Base-by-base conservation (phyloP, 2,888 invertebrate species). In the Lithophane leautieri region DNA sequence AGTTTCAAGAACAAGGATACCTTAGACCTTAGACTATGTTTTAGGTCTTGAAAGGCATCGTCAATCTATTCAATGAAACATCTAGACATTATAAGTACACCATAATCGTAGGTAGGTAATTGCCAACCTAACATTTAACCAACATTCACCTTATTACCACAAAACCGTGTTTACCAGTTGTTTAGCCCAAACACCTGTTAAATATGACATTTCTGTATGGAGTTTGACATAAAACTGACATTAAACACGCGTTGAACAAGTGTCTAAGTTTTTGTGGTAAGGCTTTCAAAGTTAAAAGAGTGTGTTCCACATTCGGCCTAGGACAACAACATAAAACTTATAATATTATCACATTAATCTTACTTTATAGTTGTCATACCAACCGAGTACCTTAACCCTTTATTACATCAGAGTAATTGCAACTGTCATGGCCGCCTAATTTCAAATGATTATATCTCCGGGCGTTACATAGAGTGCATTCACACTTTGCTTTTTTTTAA, bases 401-500 rank as follows among this genome's bases (percentile, higher is more conserved):
- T 66, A 65, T 66, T 58, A 68, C 58, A 69, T 80, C 40, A 80
- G 25, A 72, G 22, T 72, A 75, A 84, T 80, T 70, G 69, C 68
- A 62, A 25, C 65, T 75, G 70, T 66, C 81, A 70, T 71, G 74
- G 84, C 76, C 22, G 76, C 75, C 84, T 84, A 82, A 84, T 80
- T 81, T 84, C 81, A 84, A 69, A 70, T 76, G 71, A 84, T 82
- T 84, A 84, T 82, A 80, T 83, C 81, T 74, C 69, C 44, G 14
- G 50, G 69, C 69, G 28, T 62, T 60, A 44, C 22, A 61, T 47
- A 62, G 42, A 40, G 47, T 60, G 14, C 9, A 4, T 79, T 14
- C 69, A 58, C 9, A 77, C 25, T 11, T 25, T 2, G 4, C 28
- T n/a, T 34, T 58, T 75, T 62, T 67, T 66, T 16, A 12, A 28